These are phyloP conservation scores for Erythrocercus mccallii DNA, from an alignment of 2,113 vertebrate genomes.

Conservation along the genomic window DNA sequence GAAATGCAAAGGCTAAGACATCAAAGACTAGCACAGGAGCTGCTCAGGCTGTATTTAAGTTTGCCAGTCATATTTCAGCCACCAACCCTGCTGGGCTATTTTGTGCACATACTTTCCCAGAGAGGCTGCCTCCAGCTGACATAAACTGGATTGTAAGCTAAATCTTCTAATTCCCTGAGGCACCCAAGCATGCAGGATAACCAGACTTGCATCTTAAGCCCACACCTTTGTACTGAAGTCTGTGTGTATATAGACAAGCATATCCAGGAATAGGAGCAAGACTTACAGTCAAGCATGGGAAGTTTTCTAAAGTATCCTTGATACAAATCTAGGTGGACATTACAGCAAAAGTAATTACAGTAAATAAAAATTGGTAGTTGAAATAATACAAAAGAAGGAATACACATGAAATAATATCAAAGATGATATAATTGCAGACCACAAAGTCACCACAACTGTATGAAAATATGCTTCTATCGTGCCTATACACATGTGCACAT, in stretches of 20 bases:
- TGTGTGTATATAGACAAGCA: accelerated
- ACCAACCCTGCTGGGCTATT: neutral
- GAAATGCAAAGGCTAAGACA: neutral
- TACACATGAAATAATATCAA: neutral
- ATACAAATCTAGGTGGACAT: neutral
- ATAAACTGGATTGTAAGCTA: neutral
- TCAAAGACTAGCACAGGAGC: neutral
- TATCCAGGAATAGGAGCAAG: neutral
- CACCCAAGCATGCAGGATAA: neutral
- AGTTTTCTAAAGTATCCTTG: neutral
- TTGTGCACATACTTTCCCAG: neutral
- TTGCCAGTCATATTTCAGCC: neutral
- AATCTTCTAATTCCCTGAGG: neutral
- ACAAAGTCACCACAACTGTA: neutral
- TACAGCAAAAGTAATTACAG: neutral
- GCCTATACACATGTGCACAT: accelerated
- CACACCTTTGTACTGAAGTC: neutral
- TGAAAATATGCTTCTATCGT: neutral
- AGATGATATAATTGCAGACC: neutral
- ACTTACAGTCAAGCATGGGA: neutral
- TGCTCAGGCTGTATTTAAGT: neutral
- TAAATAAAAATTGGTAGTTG: neutral
- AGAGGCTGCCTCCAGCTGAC: neutral
- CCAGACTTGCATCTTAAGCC: neutral
- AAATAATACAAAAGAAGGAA: neutral